Evolutionary conservation across 2,797 vertebrate species (phyloP).

Genomic region (Cottoperca gobio): DNA sequence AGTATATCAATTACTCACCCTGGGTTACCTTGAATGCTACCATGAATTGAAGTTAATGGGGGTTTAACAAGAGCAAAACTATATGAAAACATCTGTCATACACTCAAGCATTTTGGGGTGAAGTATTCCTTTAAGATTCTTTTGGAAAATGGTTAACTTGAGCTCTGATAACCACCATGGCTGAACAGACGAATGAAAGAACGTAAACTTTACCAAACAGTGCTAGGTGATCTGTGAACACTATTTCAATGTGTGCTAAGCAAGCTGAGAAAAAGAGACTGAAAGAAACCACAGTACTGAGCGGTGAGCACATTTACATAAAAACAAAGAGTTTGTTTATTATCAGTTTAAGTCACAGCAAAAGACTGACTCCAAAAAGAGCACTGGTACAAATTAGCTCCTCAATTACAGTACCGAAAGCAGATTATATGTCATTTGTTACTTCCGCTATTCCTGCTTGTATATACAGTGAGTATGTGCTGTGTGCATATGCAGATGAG

Average conservation of each 20-base stretch:
- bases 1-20: too few relatives aligned
- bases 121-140: neutral
- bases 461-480: constrained; percentile 54
- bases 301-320: neutral
- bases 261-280: neutral
- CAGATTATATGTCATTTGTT: constrained; percentile 25
- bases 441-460: constrained; percentile 29
- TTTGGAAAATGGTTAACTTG: neutral
- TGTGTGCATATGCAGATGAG: constrained; percentile 85
- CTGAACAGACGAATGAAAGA: neutral
- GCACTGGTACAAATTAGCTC: neutral
- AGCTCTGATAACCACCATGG: neutral
- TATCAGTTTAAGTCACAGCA: constrained; percentile 13
- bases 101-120: too few relatives aligned
- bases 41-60: too few relatives aligned
- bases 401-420: constrained; percentile 30
- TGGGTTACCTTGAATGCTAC: too few relatives aligned
- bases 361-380: constrained; percentile 21
- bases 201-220: neutral
- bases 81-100: too few relatives aligned
- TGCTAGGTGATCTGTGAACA: neutral
- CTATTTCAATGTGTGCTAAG: neutral
- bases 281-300: neutral
- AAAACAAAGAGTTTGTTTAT: constrained; percentile 1
- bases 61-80: too few relatives aligned